Evolutionary conservation across 2,797 vertebrate species (phyloP), one percentile per base, ranked within the genome.

Genomic region (Platyrinchus mystaceus): DNA sequence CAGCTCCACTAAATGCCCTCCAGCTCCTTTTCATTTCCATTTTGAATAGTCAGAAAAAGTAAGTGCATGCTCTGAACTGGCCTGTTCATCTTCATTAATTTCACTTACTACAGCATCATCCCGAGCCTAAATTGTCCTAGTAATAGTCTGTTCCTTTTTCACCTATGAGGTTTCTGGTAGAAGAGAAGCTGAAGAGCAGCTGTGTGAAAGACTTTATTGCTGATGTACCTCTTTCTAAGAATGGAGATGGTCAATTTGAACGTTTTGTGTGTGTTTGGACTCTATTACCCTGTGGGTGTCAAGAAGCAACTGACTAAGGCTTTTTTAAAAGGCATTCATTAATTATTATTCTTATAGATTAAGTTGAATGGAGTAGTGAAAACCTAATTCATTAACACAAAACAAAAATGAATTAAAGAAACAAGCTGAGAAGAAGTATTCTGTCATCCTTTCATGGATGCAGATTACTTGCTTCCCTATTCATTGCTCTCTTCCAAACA

Each of bases 251-350:
- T 63, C 46, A 67, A 58, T 41, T 23, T 34, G 17, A 63, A 58
- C 53, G 13, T 53, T 75, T 23, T 78, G 5, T 83, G 2, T 52
- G 32, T 36, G 4, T 27, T 6, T 13, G 23, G 66, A 78, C 10
- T 70, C 63, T 41, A 46, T n/a, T 50, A 50, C 9, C 6, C 16
- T 78, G 8, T 41, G 30, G 8, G 13, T 46, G 20, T 63, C 24
- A 55, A 36, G 20, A 39, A 75, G 24, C 15, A 24, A 17, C 10
- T 2, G 1, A 46, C 14, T 36, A 66, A 44, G 8, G 2, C 0
- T 62, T 74, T 68, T 62, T 28, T 2, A 7, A 22, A 81, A 78
- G 76, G 1, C 3, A 63, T 6, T 36, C 4, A 5, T 19, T 46
- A 6, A 34, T 39, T 58, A 22, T 30, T 70, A 43, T 73, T 84